These are phyloP conservation scores for Dolichotis patagonum DNA, from an alignment of 2,113 vertebrate genomes.

Conservation along the genomic window DNA sequence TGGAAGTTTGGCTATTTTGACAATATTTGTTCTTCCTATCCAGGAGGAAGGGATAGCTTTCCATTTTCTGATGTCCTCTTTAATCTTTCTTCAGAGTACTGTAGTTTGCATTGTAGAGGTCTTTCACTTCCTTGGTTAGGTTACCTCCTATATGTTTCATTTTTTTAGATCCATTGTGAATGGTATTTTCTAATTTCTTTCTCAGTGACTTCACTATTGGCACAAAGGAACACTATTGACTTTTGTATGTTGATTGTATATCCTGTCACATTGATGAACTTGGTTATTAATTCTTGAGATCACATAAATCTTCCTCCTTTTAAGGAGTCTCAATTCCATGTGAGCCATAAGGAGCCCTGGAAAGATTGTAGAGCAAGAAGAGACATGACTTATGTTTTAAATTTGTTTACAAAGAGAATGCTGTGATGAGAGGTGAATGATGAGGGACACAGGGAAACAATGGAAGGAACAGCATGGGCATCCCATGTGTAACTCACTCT, in stretches of 20 bases:
- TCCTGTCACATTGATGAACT: neutral
- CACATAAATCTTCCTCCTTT: neutral
- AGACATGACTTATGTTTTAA: conserved; percentile 20
- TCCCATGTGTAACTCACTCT: neutral
- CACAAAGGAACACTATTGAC: neutral
- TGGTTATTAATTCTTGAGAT: neutral
- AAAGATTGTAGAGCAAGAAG: conserved; percentile 5
- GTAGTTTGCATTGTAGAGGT: neutral
- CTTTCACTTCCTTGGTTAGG: neutral
- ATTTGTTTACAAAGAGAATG: conserved; percentile 25
- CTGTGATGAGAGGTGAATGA: conserved; percentile 14
- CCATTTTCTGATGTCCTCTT: neutral
- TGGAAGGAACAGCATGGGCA: neutral
- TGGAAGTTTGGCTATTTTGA: neutral
- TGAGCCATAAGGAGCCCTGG: neutral
- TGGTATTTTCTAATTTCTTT: neutral
- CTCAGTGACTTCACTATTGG: neutral
- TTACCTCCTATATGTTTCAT: neutral
- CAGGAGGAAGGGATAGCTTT: neutral
- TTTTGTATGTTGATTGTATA: neutral
- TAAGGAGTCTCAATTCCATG: neutral
- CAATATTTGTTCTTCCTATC: neutral
- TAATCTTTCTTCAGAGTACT: neutral
- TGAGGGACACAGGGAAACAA: neutral
- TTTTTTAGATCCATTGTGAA: neutral